Conservation (phyloP, 2,888 invertebrate species). For the Drosophila peninsularis region DNA sequence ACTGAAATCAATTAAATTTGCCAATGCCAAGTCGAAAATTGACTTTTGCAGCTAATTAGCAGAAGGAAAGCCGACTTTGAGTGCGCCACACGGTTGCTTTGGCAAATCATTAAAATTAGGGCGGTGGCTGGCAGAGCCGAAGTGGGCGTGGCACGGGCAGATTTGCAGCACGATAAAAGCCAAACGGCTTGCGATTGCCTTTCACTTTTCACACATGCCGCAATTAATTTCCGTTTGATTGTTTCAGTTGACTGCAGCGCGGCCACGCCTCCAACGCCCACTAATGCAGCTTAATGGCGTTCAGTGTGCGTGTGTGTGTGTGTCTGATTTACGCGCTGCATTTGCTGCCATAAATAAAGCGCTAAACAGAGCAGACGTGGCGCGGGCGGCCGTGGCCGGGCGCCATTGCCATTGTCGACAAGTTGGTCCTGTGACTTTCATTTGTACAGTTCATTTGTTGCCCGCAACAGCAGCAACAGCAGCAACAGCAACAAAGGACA, state of each 20-base stretch:
- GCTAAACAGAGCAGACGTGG: conserved; percentile 44
- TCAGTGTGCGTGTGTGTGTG: conserved; percentile 25
- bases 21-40: not conserved
- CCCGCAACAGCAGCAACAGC: conserved; percentile 11
- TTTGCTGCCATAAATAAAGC: conserved; percentile 68
- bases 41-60: not conserved
- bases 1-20: not conserved
- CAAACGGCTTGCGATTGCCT: conserved; percentile 35
- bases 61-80: not conserved
- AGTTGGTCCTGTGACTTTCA: conserved; percentile 65
- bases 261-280: conserved; percentile 15
- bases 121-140: not conserved
- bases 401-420: conserved; percentile 55
- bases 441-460: conserved; percentile 64
- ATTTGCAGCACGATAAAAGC: not conserved
- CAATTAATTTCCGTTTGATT: conserved; percentile 77
- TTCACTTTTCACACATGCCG: conserved; percentile 69
- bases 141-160: not conserved
- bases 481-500: conserved; percentile 20
- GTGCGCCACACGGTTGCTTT: no score
- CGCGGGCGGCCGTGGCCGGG: conserved; percentile 21
- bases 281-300: conserved; percentile 66
- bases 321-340: conserved; percentile 60
- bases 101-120: not conserved
- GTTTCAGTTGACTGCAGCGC: conserved; percentile 46